Conservation (phyloP, 2,113 vertebrate species). For the Athene noctua region DNA sequence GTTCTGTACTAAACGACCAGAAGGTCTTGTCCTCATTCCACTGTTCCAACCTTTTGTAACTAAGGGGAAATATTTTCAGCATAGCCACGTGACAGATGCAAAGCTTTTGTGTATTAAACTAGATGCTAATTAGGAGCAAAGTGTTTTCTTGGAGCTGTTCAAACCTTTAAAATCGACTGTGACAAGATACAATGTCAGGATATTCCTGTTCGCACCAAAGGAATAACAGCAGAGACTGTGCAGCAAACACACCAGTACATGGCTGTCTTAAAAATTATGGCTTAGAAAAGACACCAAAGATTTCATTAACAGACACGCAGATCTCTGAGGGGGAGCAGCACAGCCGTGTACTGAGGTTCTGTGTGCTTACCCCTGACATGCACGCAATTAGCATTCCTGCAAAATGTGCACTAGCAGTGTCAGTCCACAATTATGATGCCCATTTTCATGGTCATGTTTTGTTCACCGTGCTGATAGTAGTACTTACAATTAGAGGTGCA, state of each 20-base stretch:
- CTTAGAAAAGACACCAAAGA: not conserved
- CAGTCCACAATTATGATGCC: not conserved
- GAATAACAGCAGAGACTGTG: constrained; percentile 4
- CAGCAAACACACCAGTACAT: not conserved
- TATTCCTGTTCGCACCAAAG: constrained; percentile 3
- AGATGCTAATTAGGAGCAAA: constrained; percentile 31
- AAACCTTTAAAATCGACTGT: constrained; percentile 16
- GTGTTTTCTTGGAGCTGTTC: constrained; percentile 26
- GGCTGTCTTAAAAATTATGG: not conserved
- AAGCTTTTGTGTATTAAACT: not conserved
- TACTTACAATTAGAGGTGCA: not conserved
- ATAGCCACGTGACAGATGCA: not conserved
- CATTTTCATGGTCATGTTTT: not conserved
- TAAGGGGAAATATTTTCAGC: not conserved
- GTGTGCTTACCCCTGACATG: not conserved
- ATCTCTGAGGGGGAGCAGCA: not conserved
- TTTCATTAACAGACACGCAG: not conserved
- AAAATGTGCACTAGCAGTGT: not conserved
- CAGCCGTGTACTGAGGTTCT: not conserved
- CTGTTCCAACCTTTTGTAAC: not conserved
- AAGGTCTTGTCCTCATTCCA: not conserved
- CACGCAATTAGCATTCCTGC: not conserved
- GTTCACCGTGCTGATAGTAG: not conserved
- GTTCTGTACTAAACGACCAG: not conserved
- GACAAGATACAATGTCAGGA: not conserved